Conservation (phyloP, 2,113 vertebrate species). For the Gnathonemus longibarbis region DNA sequence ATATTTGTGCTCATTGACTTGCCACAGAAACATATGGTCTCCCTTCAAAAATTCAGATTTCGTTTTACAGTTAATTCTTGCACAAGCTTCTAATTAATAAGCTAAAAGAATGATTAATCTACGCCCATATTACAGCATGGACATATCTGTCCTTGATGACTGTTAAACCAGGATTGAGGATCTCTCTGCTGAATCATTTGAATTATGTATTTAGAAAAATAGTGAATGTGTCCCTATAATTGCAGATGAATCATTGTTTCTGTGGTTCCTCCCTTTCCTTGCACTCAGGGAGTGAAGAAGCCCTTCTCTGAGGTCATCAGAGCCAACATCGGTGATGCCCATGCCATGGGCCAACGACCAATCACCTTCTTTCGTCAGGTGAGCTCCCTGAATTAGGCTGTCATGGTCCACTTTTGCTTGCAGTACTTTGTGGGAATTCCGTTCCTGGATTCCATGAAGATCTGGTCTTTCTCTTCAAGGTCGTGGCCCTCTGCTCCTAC, state of each 20-base stretch:
- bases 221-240: neutral
- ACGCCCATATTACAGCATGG: neutral
- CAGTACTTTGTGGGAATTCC: neutral
- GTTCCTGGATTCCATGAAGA: neutral
- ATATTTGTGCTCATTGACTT: neutral
- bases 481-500: conserved; percentile 54
- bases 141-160: neutral
- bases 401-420: neutral
- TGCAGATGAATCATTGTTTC: neutral
- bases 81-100: neutral
- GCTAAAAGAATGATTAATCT: neutral
- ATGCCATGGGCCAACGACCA: conserved; percentile 86
- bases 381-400: conserved; percentile 22
- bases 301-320: conserved; percentile 86
- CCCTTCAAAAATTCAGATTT: neutral
- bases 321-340: conserved; percentile 85
- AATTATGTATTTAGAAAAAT: neutral
- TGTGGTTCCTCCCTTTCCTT: neutral
- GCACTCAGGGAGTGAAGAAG: conserved; percentile 70
- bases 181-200: neutral
- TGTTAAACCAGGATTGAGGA: neutral
- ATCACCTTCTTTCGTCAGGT: conserved; percentile 91
- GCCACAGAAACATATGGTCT: neutral
- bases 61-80: neutral
- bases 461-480: conserved; percentile 11